These are phyloP conservation scores for Platygyra sinensis DNA, from an alignment of 64 coral and sea anemone species.

Conservation along the genomic window DNA sequence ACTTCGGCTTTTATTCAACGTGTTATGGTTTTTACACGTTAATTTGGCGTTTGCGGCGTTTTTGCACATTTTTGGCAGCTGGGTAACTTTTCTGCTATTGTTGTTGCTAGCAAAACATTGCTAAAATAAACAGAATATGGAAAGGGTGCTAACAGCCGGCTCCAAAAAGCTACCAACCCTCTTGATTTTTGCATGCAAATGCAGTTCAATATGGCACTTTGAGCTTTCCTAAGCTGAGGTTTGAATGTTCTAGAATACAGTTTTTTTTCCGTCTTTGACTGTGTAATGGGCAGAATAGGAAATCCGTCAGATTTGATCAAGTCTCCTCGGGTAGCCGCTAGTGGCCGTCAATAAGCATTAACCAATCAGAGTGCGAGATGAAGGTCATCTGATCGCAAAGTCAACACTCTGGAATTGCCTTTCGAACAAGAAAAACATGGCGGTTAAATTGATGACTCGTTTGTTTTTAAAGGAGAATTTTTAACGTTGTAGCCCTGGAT, in stretches of 20 bases:
- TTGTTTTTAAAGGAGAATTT: conserved; percentile 28
- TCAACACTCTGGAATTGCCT: conserved; percentile 12
- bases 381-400: conserved; percentile 47
- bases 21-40: not conserved
- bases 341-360: not conserved
- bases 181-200: not conserved
- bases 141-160: conserved; percentile 17
- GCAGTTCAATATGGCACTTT: not conserved
- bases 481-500: not conserved
- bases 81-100: not conserved
- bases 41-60: not conserved
- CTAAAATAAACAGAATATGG: conserved; percentile 16
- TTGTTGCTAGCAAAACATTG: not conserved
- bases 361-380: conserved; percentile 13
- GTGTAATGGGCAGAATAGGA: not conserved
- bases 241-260: not conserved
- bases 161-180: not conserved
- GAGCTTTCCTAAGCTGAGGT: not conserved
- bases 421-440: conserved; percentile 38
- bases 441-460: conserved; percentile 31
- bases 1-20: not conserved
- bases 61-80: conserved; percentile 32
- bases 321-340: not conserved
- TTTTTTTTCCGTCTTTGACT: not conserved
- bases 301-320: conserved; percentile 13